Percentiles rank a stretch among this genome's conserved stretches.
Evolutionary conservation across 2,797 vertebrate genomes (phyloP).

Genomic region (Eulemur coronatus): DNA sequence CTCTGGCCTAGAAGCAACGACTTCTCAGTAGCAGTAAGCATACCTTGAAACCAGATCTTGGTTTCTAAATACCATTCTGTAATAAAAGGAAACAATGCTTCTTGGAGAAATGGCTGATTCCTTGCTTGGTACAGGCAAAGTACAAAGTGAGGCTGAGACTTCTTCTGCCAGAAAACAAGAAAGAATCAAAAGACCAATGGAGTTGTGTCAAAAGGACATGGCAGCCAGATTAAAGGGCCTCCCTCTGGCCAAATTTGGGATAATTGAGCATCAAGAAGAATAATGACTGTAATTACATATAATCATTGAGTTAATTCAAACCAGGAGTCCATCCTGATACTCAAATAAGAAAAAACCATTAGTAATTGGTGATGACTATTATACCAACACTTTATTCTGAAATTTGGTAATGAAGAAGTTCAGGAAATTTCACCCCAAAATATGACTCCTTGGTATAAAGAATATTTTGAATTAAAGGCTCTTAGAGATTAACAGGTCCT

Average conservation of each 20-base stretch:
- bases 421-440: no score
- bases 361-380: neutral
- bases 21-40: neutral
- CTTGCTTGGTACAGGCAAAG: neutral
- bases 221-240: neutral
- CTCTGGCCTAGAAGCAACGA: neutral
- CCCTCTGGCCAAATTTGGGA: neutral
- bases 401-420: neutral
- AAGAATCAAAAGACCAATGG: neutral
- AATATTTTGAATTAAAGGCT: no score
- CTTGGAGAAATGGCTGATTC: neutral
- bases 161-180: constrained; percentile 16
- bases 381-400: neutral
- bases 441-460: no score
- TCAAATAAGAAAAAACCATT: neutral
- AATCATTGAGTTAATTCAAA: neutral
- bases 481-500: no score
- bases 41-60: neutral
- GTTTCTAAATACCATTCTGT: constrained; percentile 15
- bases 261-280: neutral
- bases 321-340: neutral
- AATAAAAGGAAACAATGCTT: neutral
- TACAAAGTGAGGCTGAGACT: neutral
- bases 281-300: neutral
- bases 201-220: neutral